Evolutionary conservation across 2,888 invertebrate species (phyloP), one percentile per base, ranked within the genome.

Genomic region (Patella ulyssiponensis): DNA sequence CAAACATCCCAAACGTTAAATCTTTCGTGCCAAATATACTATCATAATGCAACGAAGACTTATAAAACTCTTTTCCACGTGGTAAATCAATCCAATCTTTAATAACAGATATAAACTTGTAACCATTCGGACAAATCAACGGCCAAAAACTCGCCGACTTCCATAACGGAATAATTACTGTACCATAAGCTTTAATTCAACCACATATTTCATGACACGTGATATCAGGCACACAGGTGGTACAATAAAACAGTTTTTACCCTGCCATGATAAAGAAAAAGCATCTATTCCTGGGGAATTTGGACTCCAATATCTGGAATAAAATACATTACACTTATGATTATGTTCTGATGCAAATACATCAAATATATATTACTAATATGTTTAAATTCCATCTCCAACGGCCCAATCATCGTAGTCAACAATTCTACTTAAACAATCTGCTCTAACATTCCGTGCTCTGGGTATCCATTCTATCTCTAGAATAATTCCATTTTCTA

Each of bases 11-110:
- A 11, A 75, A n/a, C n/a, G 17, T 5, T 71, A 71, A 54, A 75
- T 71, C 70, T 1, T 54, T 20, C 9, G 20, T 71, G 51, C 71
- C 75, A 75, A 75, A 75, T 23, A 64, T 4, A 64, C 69, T 9
- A n/a, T 27, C 11, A 64, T 15, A 17, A n/a, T 69, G n/a, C n/a
- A n/a, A n/a, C 14, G n/a, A 17, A 1, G 7, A 3, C n/a, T 52
- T 54, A 17, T 75, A 75, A 75, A 2, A 75, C 3, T 53, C 33
- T 20, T 44, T 75, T 69, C 53, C 27, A 20, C 33, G n/a, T 1
- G 75, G 75, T 15, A 75, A 53, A 54, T 75, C 71, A 23, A 70
- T 53, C 17, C 53, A 69, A 71, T 69, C 75, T 14, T 20, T 71
- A 1, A 75, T 27, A 5, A 44, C 20, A n/a, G 23, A 33, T 44